Evolutionary conservation across 2,113 vertebrate genomes (phyloP), one percentile per base, ranked within the genome.

Genomic region (Apus apus): DNA sequence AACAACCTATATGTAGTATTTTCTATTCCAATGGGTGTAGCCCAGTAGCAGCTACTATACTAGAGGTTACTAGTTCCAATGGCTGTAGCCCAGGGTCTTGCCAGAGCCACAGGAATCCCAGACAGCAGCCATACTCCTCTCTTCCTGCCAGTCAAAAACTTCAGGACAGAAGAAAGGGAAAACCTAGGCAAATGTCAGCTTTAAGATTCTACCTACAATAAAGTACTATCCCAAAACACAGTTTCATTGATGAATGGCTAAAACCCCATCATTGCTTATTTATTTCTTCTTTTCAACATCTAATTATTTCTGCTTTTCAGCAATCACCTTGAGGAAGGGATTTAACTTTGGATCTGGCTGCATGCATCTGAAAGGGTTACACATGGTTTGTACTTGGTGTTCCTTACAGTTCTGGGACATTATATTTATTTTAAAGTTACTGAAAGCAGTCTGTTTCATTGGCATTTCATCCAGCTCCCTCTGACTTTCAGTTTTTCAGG

Each of bases 381-480:
- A 66, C 15, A 22, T 3, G 3, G 68, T 68, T 83, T 74, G 19
- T 57, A 45, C 45, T 79, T 68, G 36, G 53, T 77, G 50, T 36
- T 82, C 25, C 54, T 68, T 61, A 79, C 11, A 58, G n/a, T 43
- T 81, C 13, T 30, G 40, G 21, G 45, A 73, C 19, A 10, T 54
- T 62, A 22, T 48, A 53, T 88, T 87, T 81, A 91, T 85, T 71
- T 83, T 89, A 73, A 79, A 87, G 71, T 38, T 91, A 73, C 75
- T 83, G 20, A 72, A 73, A 91, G 62, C 25, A 58, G 19, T 46
- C 62, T 86, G 51, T 80, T 90, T 93, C 45, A 76, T 76, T n/a
- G 75, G 45, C 36, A 73, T 68, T 79, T 92, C 5, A 36, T 34
- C 30, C 50, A 62, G 16, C 50, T 71, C 7, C 40, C 46, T 86